Evolutionary conservation across 2,888 invertebrate genomes (phyloP).

Genomic region (Eristalinus sepulchralis): DNA sequence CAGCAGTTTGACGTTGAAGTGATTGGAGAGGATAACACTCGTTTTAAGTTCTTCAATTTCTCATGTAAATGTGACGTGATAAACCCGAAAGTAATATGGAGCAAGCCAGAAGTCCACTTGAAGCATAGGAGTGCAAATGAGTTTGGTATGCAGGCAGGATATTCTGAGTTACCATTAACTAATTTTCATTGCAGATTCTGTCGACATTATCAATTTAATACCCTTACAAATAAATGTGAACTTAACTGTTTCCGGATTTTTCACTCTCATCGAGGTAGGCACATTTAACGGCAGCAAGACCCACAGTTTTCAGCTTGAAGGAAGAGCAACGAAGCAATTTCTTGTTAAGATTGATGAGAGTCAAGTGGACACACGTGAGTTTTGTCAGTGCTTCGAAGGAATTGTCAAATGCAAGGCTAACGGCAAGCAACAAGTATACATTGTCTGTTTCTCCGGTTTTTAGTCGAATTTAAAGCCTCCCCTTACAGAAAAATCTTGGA

Average conservation of each 20-base stretch:
- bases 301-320: conserved; percentile 64
- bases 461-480: not conserved
- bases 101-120: conserved; percentile 18
- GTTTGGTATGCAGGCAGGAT: not conserved
- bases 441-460: not conserved
- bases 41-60: conserved; percentile 30
- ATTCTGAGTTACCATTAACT: not conserved
- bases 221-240: conserved; percentile 40
- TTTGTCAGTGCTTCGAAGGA: conserved; percentile 74
- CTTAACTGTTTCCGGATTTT: conserved; percentile 74
- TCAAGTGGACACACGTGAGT: conserved; percentile 54
- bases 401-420: conserved; percentile 73
- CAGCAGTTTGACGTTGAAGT: conserved; percentile 34
- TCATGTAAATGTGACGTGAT: conserved; percentile 1
- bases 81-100: conserved; percentile 25
- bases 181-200: conserved; percentile 57
- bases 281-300: not conserved
- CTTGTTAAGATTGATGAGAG: conserved; percentile 73
- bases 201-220: conserved; percentile 67
- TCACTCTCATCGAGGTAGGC: conserved; percentile 67
- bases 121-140: not conserved
- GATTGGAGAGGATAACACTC: conserved; percentile 25
- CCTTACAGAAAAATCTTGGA: not conserved
- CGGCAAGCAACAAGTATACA: conserved; percentile 70
- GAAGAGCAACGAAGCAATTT: conserved; percentile 73